Evolutionary conservation across 2,797 vertebrate genomes (phyloP).

Genomic region (Malurus splendens): DNA sequence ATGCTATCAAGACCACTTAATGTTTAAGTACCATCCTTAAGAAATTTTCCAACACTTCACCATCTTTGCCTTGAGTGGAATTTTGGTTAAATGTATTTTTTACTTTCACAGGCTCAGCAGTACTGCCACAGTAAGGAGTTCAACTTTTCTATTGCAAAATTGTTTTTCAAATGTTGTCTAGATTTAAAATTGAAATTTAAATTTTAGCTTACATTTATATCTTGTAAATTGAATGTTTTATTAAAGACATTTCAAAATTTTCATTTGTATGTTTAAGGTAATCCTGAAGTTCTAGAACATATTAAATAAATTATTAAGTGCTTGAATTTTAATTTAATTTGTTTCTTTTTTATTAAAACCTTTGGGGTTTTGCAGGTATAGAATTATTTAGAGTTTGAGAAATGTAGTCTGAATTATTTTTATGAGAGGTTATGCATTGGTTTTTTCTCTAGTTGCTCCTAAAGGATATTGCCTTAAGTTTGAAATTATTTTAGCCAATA

Average conservation of each 20-base stretch:
- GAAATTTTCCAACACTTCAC: not conserved
- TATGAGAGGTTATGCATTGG: not conserved
- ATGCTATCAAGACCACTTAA: not conserved
- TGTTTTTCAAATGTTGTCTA: not conserved
- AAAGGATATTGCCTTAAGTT: not conserved
- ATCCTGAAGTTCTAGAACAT: not conserved
- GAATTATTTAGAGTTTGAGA: not conserved
- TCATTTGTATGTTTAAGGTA: constrained; percentile 1
- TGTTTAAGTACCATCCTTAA: not conserved
- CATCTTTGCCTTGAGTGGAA: not conserved
- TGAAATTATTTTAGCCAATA: not conserved
- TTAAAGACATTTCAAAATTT: not conserved
- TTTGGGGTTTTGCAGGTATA: not conserved
- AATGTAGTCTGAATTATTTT: not conserved
- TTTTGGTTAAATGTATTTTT: not conserved
- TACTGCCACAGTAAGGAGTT: not conserved
- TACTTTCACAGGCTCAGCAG: not conserved
- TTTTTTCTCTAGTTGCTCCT: not conserved
- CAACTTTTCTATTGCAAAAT: not conserved
- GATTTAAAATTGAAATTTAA: not conserved
- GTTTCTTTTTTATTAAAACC: not conserved
- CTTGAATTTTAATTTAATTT: not conserved
- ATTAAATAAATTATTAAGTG: not conserved
- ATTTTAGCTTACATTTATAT: not conserved
- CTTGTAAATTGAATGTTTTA: constrained; percentile 5